These are phyloP conservation scores for Montipora efflorescens DNA, from an alignment of 64 coral and sea anemone genomes.

Conservation along the genomic window DNA sequence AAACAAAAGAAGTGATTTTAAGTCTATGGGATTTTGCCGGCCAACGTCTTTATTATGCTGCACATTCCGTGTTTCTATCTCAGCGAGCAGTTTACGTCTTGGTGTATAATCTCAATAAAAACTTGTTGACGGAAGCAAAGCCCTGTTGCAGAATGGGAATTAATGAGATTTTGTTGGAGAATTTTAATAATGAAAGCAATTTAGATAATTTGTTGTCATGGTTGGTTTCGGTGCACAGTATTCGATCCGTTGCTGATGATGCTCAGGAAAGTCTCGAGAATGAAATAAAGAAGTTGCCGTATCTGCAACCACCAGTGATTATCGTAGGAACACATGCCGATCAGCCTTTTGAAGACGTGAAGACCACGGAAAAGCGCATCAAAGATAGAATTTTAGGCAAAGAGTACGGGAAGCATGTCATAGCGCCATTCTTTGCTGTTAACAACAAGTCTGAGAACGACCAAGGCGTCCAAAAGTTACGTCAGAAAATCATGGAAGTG, in stretches of 20 bases:
- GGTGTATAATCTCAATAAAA: constrained; percentile 41
- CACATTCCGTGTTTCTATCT: constrained; percentile 32
- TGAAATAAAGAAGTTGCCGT: not conserved
- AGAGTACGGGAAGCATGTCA: constrained; percentile 1
- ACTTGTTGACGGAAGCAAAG: constrained; percentile 15
- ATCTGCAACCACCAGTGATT: constrained; percentile 29
- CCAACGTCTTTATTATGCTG: constrained; percentile 46
- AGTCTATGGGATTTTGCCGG: constrained; percentile 61
- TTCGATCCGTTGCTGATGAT: not conserved
- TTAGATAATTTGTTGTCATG: constrained; percentile 55
- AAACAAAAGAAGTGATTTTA: constrained; percentile 32
- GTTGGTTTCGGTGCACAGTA: constrained; percentile 36
- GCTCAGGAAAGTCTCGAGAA: not conserved
- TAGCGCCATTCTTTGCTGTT: constrained; percentile 43
- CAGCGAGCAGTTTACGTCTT: constrained; percentile 44
- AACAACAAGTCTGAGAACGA: not conserved
- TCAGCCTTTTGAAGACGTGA: not conserved
- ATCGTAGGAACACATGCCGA: constrained; percentile 55
- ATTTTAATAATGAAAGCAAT: constrained; percentile 42
- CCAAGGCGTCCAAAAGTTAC: not conserved
- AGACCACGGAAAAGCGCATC: not conserved
- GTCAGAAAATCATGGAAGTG: not conserved
- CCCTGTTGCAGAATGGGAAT: constrained; percentile 24
- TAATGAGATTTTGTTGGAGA: not conserved
- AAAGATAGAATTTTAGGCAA: not conserved